These are phyloP conservation scores for Omphaloscelis lunosa DNA, from an alignment of 2,888 invertebrate species.

Conservation along the genomic window DNA sequence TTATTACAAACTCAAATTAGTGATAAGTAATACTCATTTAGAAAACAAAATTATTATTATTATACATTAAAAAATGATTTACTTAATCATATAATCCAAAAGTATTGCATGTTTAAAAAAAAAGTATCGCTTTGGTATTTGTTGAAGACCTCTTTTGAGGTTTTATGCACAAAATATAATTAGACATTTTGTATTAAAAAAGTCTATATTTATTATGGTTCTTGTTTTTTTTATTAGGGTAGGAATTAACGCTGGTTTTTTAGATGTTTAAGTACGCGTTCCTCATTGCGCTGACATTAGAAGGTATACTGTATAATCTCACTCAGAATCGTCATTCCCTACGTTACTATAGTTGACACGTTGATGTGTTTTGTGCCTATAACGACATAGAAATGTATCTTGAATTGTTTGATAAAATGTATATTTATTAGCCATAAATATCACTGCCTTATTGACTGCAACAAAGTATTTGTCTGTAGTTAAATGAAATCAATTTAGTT, in stretches of 20 bases:
- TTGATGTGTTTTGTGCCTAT: slow-evolving; percentile 58
- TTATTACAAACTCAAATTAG: slow-evolving; percentile 65
- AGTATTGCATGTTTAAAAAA: slow-evolving; percentile 50
- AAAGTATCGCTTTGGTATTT: slow-evolving; percentile 58
- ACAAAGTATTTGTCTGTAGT: slow-evolving; percentile 45
- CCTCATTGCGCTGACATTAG: slow-evolving; percentile 41
- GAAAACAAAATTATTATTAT: slow-evolving; percentile 59
- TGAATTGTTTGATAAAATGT: slow-evolving; percentile 42
- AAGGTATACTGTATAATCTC: slow-evolving; percentile 51
- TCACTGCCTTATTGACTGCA: slow-evolving; percentile 63
- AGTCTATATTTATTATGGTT: slow-evolving; percentile 56
- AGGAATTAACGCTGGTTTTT: slow-evolving; percentile 52
- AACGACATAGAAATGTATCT: slow-evolving; percentile 45
- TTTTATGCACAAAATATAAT: slow-evolving; percentile 63
- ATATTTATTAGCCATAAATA: slow-evolving; percentile 55
- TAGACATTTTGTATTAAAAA: slow-evolving; percentile 49
- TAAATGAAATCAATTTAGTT: slow-evolving; percentile 22
- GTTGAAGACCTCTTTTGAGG: slow-evolving; percentile 61
- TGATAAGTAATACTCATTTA: slow-evolving; percentile 71
- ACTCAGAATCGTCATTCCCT: slow-evolving; percentile 56
- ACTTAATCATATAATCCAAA: slow-evolving; percentile 54
- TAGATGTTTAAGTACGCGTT: slow-evolving; percentile 58
- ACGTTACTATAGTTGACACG: slow-evolving; percentile 27
- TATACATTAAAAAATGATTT: slow-evolving; percentile 50
- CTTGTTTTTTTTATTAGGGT: slow-evolving; percentile 55